Percentiles rank a stretch among this genome's conserved stretches.
Evolutionary conservation across 2,888 invertebrate species (phyloP).

Genomic region (Brassicogethes aeneus): DNA sequence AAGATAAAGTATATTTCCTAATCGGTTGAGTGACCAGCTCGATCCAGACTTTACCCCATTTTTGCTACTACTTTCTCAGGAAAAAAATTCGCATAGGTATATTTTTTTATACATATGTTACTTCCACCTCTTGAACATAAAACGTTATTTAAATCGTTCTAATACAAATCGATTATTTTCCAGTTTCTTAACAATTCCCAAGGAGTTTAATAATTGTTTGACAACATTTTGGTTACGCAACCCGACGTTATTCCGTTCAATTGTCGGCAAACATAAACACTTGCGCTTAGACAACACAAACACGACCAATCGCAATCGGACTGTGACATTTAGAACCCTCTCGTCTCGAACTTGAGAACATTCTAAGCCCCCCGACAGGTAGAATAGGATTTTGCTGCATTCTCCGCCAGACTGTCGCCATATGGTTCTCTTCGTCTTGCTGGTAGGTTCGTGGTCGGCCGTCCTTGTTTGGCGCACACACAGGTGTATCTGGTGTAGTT

Average conservation of each 20-base stretch:
- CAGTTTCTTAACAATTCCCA: too few relatives aligned
- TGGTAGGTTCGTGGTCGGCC: conserved; percentile 12
- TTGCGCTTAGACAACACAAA: conserved; percentile 12
- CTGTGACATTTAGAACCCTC: conserved; percentile 10
- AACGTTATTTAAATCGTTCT: too few relatives aligned
- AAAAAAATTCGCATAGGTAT: too few relatives aligned
- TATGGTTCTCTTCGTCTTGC: conserved; percentile 26
- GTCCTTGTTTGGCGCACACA: conserved; percentile 23
- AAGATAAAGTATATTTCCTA: too few relatives aligned
- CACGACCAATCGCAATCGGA: conserved; percentile 9
- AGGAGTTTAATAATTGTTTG: too few relatives aligned
- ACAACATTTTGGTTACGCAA: conserved; percentile 17
- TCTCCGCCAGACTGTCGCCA: conserved; percentile 41
- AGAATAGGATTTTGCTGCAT: conserved; percentile 40
- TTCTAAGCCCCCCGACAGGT: conserved; percentile 33
- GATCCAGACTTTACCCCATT: too few relatives aligned
- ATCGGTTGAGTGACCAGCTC: too few relatives aligned
- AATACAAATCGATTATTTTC: too few relatives aligned
- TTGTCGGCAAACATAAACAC: conserved; percentile 21
- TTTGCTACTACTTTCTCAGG: too few relatives aligned
- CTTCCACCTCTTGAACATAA: too few relatives aligned
- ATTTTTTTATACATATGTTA: too few relatives aligned
- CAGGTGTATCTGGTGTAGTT: conserved; percentile 30
- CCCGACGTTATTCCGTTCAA: conserved; percentile 14
- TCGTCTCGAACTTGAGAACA: conserved; percentile 9